These are phyloP conservation scores for Melopsittacus undulatus DNA, from an alignment of 2,797 vertebrate species.

Conservation along the genomic window DNA sequence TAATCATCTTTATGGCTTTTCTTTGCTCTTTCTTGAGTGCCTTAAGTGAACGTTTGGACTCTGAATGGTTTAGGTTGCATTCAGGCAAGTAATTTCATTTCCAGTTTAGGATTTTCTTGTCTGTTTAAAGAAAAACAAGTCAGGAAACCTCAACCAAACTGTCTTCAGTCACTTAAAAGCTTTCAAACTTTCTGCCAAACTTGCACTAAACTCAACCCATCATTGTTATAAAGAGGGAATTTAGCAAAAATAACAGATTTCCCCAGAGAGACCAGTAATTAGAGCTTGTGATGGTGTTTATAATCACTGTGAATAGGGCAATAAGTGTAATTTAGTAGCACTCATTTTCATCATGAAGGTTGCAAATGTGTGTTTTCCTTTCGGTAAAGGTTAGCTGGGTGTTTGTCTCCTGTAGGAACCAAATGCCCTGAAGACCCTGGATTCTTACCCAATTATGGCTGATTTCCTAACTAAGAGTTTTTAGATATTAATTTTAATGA, in stretches of 20 bases:
- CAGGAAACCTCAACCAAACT: not conserved
- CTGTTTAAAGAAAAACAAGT: not conserved
- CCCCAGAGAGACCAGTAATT: not conserved
- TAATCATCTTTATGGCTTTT: not conserved
- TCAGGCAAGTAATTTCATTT: not conserved
- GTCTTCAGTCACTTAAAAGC: not conserved
- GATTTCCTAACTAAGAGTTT: constrained; percentile 65
- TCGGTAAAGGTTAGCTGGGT: not conserved
- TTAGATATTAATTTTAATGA: constrained; percentile 67
- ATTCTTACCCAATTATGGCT: constrained; percentile 57
- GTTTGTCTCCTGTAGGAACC: not conserved
- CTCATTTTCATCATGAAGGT: not conserved
- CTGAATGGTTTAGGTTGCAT: not conserved
- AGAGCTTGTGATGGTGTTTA: not conserved
- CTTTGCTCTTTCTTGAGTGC: not conserved
- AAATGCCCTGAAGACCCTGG: constrained; percentile 6
- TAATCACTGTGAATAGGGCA: not conserved
- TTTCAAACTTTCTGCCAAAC: not conserved
- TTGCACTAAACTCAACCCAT: not conserved
- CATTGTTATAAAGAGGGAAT: not conserved
- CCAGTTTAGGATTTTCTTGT: not conserved
- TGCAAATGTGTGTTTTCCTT: not conserved
- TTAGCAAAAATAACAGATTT: not conserved
- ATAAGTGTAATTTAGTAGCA: not conserved
- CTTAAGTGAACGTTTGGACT: not conserved